phyloP scores from a whole-genome alignment of 2,797 vertebrate species.

The Peromyscus eremicus region DNA sequence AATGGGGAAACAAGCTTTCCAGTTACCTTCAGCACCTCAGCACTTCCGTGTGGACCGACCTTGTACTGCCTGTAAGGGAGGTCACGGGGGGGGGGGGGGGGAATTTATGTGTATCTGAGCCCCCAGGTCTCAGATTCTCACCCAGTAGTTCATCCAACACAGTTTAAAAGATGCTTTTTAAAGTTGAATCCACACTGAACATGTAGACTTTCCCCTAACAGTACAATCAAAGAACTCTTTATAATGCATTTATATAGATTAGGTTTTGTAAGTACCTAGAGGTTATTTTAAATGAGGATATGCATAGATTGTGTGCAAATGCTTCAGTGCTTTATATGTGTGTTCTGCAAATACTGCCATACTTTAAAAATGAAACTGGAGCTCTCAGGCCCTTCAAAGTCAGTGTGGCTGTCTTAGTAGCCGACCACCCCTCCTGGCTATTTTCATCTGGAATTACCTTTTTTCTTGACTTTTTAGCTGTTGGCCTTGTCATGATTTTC shows the following conservation, averaged over 20 bases:
- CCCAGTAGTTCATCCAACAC: neutral
- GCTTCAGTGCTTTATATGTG: neutral
- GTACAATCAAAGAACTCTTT: neutral
- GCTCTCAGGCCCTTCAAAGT: too few relatives aligned
- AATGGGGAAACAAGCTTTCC: neutral
- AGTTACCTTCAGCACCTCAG: neutral
- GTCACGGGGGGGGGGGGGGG: neutral
- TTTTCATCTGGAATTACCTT: neutral
- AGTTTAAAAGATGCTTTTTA: neutral
- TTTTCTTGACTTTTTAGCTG: neutral
- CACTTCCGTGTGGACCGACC: neutral
- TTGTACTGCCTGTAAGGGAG: neutral
- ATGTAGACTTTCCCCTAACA: neutral
- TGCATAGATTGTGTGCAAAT: neutral
- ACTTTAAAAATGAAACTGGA: neutral
- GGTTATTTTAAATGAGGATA: neutral
- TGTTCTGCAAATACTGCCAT: neutral
- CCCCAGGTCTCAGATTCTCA: neutral
- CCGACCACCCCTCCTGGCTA: neutral
- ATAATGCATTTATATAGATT: neutral
- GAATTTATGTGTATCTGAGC: too few relatives aligned
- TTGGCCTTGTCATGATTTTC: neutral
- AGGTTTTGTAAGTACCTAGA: neutral
- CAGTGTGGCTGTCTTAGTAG: neutral
- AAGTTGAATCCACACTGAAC: neutral